Percentiles rank a stretch among this genome's conserved stretches.
Conservation (phyloP, 1,140 invertebrate species). For the Meloidogyne exigua region DNA sequence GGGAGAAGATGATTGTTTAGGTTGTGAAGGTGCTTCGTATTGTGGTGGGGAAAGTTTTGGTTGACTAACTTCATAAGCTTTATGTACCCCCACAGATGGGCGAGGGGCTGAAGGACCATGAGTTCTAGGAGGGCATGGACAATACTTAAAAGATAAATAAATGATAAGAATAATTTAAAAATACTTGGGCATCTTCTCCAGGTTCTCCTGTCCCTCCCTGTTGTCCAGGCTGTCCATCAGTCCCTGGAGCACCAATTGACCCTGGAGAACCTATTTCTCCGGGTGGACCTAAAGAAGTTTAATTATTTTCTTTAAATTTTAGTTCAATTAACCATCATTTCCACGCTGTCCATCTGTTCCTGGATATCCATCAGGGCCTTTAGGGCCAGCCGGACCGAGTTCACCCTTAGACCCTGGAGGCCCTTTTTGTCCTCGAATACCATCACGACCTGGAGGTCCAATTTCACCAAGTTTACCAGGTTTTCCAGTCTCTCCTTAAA, state of each 20-base stretch:
- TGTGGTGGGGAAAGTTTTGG: not conserved
- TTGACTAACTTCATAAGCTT: not conserved
- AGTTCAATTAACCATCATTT: constrained; percentile 36
- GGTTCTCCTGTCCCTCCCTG: constrained; percentile 33
- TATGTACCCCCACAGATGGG: constrained; percentile 19
- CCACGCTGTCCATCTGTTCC: constrained; percentile 51
- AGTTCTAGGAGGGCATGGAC: constrained; percentile 47
- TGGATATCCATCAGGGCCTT: constrained; percentile 46
- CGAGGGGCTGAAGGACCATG: constrained; percentile 28
- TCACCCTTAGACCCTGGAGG: constrained; percentile 44
- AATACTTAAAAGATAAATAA: constrained; percentile 32
- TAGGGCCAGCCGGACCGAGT: constrained; percentile 31
- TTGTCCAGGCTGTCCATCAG: constrained; percentile 47
- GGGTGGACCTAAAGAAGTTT: not conserved
- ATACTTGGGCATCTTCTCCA: constrained; percentile 34
- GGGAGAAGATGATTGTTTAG: not conserved
- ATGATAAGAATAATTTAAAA: not conserved
- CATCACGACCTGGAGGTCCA: constrained; percentile 43
- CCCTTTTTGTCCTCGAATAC: constrained; percentile 44
- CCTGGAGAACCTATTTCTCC: constrained; percentile 17
- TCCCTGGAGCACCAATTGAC: constrained; percentile 38
- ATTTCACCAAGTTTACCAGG: constrained; percentile 43
- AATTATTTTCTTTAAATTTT: not conserved
- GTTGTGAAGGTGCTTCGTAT: not conserved
- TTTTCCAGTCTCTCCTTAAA: constrained; percentile 39